Evolutionary conservation across 1,140 invertebrate genomes (phyloP).

Genomic region (Zaprionus camerounensis): DNA sequence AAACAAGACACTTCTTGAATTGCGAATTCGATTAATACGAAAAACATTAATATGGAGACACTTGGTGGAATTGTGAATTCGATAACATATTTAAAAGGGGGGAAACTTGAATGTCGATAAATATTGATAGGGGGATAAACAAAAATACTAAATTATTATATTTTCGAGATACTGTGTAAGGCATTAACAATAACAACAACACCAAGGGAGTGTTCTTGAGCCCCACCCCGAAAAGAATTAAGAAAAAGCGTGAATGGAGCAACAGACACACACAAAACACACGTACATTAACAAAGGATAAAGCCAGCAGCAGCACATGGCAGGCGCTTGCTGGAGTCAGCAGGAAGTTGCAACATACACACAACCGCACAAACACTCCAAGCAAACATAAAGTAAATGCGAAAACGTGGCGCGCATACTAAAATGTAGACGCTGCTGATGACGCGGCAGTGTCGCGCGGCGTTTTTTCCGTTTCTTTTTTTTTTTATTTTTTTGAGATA

Average conservation of each 20-base stretch:
- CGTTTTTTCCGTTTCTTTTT: background rate
- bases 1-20: too few relatives aligned
- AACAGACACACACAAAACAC: conserved; percentile 63
- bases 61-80: too few relatives aligned
- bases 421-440: conserved; percentile 57
- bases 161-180: background rate
- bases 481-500: conserved; percentile 51
- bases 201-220: conserved; percentile 58
- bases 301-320: conserved; percentile 42
- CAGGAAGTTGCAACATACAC: conserved; percentile 68
- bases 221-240: conserved; percentile 19
- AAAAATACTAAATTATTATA: background rate
- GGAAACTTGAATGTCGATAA: background rate
- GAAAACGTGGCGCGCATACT: conserved; percentile 74
- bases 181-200: conserved; percentile 23
- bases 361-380: background rate
- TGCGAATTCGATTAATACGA: too few relatives aligned
- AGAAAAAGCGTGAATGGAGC: conserved; percentile 26
- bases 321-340: conserved; percentile 48
- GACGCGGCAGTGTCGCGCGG: conserved; percentile 62
- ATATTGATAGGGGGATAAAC: background rate
- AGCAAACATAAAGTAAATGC: conserved; percentile 45
- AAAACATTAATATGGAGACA: too few relatives aligned
- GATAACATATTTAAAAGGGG: too few relatives aligned
- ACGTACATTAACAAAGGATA: conserved; percentile 45